Evolutionary conservation across 2,797 vertebrate genomes (phyloP), one percentile per base, ranked within the genome.

Genomic region (Brachymystax lenok): DNA sequence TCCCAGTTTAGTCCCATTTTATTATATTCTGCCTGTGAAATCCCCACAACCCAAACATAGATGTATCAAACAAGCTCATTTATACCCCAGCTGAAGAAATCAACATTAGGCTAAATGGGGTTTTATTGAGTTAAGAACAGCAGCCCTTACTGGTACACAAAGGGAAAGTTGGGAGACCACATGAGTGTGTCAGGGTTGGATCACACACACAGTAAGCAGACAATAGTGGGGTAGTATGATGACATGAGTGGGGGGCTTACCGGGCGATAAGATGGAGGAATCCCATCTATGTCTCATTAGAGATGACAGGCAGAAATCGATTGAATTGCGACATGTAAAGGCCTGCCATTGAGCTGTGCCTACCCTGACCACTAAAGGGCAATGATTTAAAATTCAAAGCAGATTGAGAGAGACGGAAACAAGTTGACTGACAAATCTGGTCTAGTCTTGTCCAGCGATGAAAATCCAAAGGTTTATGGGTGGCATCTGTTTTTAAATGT

Each of bases 81-180:
- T 24, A 83, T 82, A 77, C 78, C 40, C 77, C 40, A 61, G 76
- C 70, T 30, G 72, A 73, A n/a, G 5, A 46, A 77, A 33, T 50
- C 33, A 71, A 3, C 40, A 28, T 72, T 69, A 28, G 63, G 54
- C 76, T 81, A n/a, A 77, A 77, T 21, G 1, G 54, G 71, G 69
- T 77, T 82, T 81, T 80, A 86, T 74, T 69, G 63, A 46, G 79
- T 85, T 80, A 88, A 86, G 81, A 90, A 91, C 89, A 90, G 88
- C 82, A 69, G 71, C 83, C 77, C 82, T 81, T 78, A 77, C 87
- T 81, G 89, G 84, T 28, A 83, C 71, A 87, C 82, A 85, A 80
- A 27, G 30, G 28, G 14, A 16, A 17, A 17, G 64, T 30, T 3
- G 28, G 24, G 14, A 28, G 27, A 67, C 27, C 27, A 67, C 64